These are phyloP conservation scores for Forbesichthys papilliferus DNA, from an alignment of 2,113 vertebrate genomes.

Conservation along the genomic window DNA sequence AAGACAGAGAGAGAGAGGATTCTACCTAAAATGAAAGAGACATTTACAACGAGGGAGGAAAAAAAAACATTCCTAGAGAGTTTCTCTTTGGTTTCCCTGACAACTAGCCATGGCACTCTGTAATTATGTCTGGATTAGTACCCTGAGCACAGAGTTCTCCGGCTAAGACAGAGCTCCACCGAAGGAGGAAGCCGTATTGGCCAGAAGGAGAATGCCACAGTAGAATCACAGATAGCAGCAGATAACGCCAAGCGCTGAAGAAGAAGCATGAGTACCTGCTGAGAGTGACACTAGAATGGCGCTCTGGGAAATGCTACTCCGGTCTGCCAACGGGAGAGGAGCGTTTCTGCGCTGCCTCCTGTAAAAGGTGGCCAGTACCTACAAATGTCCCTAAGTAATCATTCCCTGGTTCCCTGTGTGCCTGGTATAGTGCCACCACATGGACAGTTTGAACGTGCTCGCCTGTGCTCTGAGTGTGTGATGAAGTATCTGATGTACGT, in stretches of 20 bases:
- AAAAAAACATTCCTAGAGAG: slow-evolving; percentile 69
- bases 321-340: no score
- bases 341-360: no score
- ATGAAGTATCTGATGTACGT: no score
- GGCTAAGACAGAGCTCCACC: slow-evolving; percentile 33
- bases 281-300: not conserved
- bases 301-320: no score
- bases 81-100: slow-evolving; percentile 75
- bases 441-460: no score
- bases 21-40: slow-evolving; percentile 32
- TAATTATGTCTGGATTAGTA: slow-evolving; percentile 68
- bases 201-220: slow-evolving; percentile 17
- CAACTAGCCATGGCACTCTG: slow-evolving; percentile 63
- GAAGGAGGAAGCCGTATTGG: slow-evolving; percentile 22
- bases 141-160: slow-evolving; percentile 53
- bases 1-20: not conserved
- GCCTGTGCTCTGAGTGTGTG: no score
- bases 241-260: not conserved
- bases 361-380: no score
- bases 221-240: not conserved
- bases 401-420: no score
- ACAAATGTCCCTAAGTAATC: no score
- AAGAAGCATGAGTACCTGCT: not conserved
- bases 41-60: slow-evolving; percentile 40
- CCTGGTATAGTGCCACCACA: no score